These are phyloP conservation scores for Paramormyrops hopkinsi DNA, from an alignment of 2,797 vertebrate genomes.

Conservation along the genomic window DNA sequence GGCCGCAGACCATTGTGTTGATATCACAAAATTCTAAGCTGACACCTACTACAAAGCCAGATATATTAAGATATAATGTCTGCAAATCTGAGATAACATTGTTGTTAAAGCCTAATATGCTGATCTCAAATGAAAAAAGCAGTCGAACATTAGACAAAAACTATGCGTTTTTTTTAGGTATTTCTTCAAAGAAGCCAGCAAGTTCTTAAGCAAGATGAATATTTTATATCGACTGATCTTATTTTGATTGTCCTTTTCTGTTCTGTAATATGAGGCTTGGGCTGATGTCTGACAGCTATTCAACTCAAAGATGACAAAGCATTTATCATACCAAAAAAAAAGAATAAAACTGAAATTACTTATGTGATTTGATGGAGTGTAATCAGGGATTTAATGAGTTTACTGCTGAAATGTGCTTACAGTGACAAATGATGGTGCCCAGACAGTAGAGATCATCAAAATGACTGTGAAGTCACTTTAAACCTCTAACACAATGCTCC, in stretches of 20 bases:
- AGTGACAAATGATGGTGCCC: neutral
- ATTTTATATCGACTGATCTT: neutral
- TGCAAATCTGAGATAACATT: constrained; percentile 8
- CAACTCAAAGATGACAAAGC: constrained; percentile 11
- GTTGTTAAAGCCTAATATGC: neutral
- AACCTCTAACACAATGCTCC: neutral
- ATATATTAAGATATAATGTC: constrained; percentile 10
- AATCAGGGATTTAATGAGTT: constrained; percentile 10
- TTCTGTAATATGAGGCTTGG: neutral
- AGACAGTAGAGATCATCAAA: neutral
- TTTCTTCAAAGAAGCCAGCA: neutral
- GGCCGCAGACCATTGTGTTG: neutral
- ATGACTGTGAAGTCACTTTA: neutral
- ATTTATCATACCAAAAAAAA: neutral
- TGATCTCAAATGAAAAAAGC: neutral
- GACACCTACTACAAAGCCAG: neutral
- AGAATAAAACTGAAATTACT: neutral
- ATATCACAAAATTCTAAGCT: neutral
- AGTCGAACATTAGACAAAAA: neutral
- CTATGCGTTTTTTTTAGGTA: neutral
- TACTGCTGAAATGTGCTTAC: neutral
- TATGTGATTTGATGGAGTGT: constrained; percentile 13
- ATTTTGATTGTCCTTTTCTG: neutral
- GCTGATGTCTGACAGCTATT: neutral
- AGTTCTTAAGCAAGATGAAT: constrained; percentile 2